phyloP scores from a whole-genome alignment of 2,113 vertebrate species.

The Xerus inauris region DNA sequence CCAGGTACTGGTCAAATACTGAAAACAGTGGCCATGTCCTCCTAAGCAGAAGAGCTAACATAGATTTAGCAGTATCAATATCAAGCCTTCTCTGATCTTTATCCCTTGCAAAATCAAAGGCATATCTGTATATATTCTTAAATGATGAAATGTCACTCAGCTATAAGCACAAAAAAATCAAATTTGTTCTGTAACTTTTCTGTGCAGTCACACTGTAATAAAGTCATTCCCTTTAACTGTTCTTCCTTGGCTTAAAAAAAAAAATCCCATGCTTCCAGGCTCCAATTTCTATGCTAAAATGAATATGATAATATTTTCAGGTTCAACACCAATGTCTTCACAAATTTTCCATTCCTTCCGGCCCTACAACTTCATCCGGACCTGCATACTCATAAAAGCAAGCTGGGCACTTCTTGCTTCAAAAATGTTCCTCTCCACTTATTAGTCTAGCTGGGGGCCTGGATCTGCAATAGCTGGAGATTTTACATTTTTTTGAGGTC shows the following conservation, averaged over 20 bases:
- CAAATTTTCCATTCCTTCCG: too few species aligned
- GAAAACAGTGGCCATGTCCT: conserved; percentile 97
- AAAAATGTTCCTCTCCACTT: conserved; percentile 93
- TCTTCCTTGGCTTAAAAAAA: too few species aligned
- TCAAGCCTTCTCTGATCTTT: conserved; percentile 98
- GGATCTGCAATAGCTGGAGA: conserved; percentile 93
- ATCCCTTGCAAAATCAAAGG: conserved; percentile 98
- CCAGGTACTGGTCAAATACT: conserved; percentile 95
- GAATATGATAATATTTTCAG: too few species aligned
- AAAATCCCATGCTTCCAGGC: too few species aligned
- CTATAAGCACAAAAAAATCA: conserved; percentile 92
- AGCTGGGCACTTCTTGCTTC: conserved; percentile 97
- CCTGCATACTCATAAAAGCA: conserved; percentile 98
- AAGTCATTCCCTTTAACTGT: too few species aligned
- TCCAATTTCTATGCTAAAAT: too few species aligned
- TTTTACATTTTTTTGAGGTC: conserved; percentile 93
- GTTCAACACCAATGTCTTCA: too few species aligned
- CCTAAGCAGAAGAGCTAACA: conserved; percentile 95
- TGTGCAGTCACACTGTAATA: conserved; percentile 91
- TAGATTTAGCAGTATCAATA: conserved; percentile 98
- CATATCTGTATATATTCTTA: conserved; percentile 99
- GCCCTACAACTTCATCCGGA: conserved; percentile 53
- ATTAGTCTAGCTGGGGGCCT: conserved; percentile 91
- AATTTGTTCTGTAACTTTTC: conserved; percentile 95
- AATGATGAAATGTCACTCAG: conserved; percentile 94